Evolutionary conservation across 2,797 vertebrate species (phyloP), one percentile per base, ranked within the genome.

Genomic region (Liasis olivaceus): DNA sequence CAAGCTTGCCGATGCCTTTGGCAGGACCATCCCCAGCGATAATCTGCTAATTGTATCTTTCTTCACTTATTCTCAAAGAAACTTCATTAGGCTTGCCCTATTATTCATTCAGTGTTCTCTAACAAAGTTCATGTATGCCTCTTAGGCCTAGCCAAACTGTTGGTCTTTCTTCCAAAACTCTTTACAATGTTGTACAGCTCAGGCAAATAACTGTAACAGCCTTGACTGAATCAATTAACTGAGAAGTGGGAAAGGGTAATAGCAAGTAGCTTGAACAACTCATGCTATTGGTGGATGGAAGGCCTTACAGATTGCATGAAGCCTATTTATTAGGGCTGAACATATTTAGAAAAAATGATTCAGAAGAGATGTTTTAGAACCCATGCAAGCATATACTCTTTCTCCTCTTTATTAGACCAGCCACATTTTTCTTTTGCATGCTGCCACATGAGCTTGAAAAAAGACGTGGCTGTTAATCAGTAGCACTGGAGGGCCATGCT

Each of bases 181-280:
- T 60, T 5, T 56, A 87, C 5, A 11, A 92, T 81, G 42, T 60
- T 62, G 4, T 11, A 92, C 86, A 91, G 60, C n/a, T 93, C 90
- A 36, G 47, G 2, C 31, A 89, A 60, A 47, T 69, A 63, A 59
- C 14, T 93, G 17, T 90, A 42, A 8, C 89, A 0, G 88, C 94
- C 95, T 81, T 94, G 51, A 89, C 91, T 81, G 59, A 63, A 90
- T 90, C 89, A 47, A 81, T 81, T 81, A 81, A 11, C 1, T 42
- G 12, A 81, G 36, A 81, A 81, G 9, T 81, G 20, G 20, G 20
- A 81, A 42, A 81, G 36, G 36, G 36, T 54, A 8, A 54, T 54
- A 20, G 20, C 24, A 47, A 81, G 36, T 81, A 81, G 72, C 36
- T 81, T 24, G 20, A 81, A 81, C 36, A 54, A 54, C 51, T 54